phyloP scores from a whole-genome alignment of 2,888 invertebrate species.

The Lepidonotus clava region DNA sequence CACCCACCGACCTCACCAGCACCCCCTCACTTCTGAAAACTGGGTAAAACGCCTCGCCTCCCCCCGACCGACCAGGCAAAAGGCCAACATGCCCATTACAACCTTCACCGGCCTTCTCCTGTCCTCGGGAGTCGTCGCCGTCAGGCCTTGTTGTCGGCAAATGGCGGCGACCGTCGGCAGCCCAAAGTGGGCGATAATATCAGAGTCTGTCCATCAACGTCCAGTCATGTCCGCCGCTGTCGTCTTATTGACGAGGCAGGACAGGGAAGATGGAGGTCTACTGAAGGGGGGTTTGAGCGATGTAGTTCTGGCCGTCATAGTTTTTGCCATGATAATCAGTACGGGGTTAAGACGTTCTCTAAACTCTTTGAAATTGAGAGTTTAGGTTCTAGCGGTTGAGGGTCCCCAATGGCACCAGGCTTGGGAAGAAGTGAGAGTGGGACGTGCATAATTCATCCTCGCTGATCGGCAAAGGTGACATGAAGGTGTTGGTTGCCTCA shows the following conservation, averaged over 20 bases:
- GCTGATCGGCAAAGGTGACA: conserved; percentile 45
- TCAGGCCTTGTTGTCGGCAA: neutral
- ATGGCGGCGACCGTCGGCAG: no score
- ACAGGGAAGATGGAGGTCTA: neutral
- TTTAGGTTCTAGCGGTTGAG: no score
- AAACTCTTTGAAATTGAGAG: no score
- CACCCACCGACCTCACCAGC: neutral
- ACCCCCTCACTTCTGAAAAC: neutral
- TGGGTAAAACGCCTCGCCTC: neutral
- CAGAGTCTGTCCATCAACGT: conserved; percentile 28
- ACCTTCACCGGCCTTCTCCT: neutral
- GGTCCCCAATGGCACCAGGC: neutral
- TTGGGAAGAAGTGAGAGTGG: neutral
- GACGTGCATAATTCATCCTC: conserved; percentile 34
- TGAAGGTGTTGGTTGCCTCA: conserved; percentile 17
- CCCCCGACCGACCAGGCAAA: neutral
- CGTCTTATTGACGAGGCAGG: neutral
- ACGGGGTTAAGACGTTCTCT: no score
- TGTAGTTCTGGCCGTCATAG: no score
- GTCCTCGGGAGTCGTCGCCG: neutral
- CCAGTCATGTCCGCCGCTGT: neutral
- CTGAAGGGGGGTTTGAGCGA: no score
- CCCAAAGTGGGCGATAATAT: neutral
- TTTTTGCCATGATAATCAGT: no score
- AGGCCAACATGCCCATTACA: no score